Percentiles rank a stretch among this genome's conserved stretches.
Conservation (phyloP, 2,113 vertebrate species). For the Cettia cetti region DNA sequence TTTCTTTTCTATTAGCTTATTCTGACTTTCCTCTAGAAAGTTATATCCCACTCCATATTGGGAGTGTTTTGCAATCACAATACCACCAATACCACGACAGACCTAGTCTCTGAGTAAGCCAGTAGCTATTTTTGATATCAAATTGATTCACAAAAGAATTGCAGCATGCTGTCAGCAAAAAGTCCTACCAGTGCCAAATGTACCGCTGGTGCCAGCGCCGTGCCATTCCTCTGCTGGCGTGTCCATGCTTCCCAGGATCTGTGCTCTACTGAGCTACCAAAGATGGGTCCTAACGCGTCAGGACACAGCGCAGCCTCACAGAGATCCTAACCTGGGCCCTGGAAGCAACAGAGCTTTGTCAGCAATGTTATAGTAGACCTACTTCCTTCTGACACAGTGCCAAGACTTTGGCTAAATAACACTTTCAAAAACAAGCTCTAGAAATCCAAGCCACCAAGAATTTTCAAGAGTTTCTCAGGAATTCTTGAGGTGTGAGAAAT, state of each 20-base stretch:
- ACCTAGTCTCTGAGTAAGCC: not conserved
- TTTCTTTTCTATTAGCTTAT: not conserved
- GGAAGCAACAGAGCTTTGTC: not conserved
- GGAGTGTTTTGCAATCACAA: not conserved
- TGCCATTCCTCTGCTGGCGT: not conserved
- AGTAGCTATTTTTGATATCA: not conserved
- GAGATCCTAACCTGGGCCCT: not conserved
- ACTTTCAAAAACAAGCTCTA: not conserved
- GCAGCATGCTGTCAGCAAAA: not conserved
- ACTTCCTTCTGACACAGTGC: not conserved
- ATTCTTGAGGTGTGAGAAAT: not conserved
- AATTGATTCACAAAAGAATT: not conserved
- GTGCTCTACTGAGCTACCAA: not conserved
- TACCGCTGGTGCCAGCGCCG: not conserved
- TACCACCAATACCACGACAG: not conserved
- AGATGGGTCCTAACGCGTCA: not conserved
- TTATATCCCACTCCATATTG: not conserved
- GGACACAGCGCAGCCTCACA: not conserved
- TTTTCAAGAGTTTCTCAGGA: not conserved
- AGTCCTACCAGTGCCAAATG: not conserved
- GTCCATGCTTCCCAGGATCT: not conserved
- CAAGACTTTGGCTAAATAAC: not conserved
- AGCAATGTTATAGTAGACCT: not conserved
- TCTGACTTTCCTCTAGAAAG: not conserved
- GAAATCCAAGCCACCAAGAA: not conserved